phyloP scores from a whole-genome alignment of 1,140 invertebrate species.

The Drosophila rufa region DNA sequence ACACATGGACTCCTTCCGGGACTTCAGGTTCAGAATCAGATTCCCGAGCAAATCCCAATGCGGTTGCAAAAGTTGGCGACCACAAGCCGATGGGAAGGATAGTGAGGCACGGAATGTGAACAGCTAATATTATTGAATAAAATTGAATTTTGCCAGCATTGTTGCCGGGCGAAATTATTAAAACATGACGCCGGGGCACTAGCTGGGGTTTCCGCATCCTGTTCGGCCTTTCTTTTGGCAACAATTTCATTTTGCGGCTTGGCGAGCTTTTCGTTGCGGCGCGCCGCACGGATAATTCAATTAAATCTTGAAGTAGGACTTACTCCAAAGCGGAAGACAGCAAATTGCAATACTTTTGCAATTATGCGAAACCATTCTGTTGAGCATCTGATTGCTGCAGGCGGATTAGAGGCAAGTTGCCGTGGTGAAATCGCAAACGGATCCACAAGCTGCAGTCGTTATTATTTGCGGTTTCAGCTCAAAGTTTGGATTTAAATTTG shows the following conservation, averaged over 20 bases:
- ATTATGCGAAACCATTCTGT: constrained; percentile 61
- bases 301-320: constrained; percentile 64
- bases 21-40: constrained; percentile 36
- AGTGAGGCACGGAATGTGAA: constrained; percentile 24
- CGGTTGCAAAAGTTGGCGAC: constrained; percentile 69
- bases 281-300: constrained; percentile 70
- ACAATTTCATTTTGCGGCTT: constrained; percentile 66
- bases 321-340: constrained; percentile 48
- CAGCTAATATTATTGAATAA: constrained; percentile 81
- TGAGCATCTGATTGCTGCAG: constrained; percentile 33
- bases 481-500: not conserved
- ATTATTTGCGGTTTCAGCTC: constrained; percentile 7
- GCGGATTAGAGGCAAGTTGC: constrained; percentile 9
- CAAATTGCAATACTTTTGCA: constrained; percentile 78
- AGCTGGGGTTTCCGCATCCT: constrained; percentile 24
- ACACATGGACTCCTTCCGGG: constrained; percentile 28
- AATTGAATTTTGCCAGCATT: constrained; percentile 69
- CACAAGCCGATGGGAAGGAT: constrained; percentile 26
- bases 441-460: constrained; percentile 2
- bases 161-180: constrained; percentile 74
- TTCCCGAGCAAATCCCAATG: constrained; percentile 42
- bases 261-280: constrained; percentile 32
- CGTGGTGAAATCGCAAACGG: not conserved
- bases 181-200: constrained; percentile 59
- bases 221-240: constrained; percentile 41